Evolutionary conservation across 2,113 vertebrate genomes (phyloP).

Genomic region (Orthochromis malagaraziensis): DNA sequence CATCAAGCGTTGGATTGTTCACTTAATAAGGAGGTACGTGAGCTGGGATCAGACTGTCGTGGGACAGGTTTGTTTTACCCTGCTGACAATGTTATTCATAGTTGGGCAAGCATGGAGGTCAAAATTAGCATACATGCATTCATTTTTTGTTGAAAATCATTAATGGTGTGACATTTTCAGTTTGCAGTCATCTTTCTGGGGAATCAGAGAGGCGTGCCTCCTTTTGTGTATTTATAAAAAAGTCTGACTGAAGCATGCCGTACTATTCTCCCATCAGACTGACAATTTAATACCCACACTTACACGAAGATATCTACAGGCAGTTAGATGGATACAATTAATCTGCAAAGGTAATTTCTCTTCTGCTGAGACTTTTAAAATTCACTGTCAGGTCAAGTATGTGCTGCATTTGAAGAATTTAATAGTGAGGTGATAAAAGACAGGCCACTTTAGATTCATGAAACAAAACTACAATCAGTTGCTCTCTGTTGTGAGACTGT

Average conservation of each 20-base stretch:
- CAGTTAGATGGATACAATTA: background rate
- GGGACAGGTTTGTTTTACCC: background rate
- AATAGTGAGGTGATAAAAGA: background rate
- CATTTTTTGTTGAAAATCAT: background rate
- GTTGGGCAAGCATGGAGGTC: background rate
- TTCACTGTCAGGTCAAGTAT: background rate
- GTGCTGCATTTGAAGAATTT: background rate
- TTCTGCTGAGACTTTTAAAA: background rate
- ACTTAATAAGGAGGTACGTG: background rate
- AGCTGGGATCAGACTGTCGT: background rate
- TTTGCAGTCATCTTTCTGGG: background rate
- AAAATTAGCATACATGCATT: background rate
- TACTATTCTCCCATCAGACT: background rate
- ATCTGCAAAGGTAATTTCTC: background rate
- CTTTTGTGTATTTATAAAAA: background rate
- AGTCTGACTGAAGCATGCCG: background rate
- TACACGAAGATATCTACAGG: background rate
- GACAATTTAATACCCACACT: background rate
- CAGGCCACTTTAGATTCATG: constrained; percentile 37
- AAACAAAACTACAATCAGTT: constrained; percentile 12
- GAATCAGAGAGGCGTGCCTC: background rate
- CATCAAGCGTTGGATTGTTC: background rate
- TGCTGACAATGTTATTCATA: background rate
- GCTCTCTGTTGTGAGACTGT: background rate
- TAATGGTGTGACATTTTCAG: background rate